Base-by-base conservation (phyloP, 2,888 invertebrate species). In the Agriopis leucophaearia region DNA sequence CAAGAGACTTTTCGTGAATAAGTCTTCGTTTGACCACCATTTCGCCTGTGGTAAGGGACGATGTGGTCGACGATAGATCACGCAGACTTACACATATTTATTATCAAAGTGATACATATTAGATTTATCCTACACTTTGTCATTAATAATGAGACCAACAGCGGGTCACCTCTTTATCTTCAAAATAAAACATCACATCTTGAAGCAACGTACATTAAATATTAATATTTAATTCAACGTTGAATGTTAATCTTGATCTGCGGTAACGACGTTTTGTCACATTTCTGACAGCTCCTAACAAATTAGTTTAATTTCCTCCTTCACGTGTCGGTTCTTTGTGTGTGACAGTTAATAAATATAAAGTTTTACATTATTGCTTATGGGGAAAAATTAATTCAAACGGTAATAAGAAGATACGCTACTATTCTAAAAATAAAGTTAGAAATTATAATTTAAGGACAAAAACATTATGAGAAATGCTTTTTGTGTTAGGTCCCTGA, bases 191-290 rank as follows among this genome's bases (percentile, higher is more conserved):
- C 13, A 42, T 54, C 9, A 27, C 16, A 13, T 12, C 40, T 38
- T 13, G 10, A 38, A 65, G 48, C 50, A 15, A 50, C 50, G 13
- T 56, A 51, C 36, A 55, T 66, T 56, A 66, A 40, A 56, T 61
- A n/a, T 60, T 16, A 50, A 66, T 60, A 66, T 56, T 51, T 56
- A 48, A 66, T 56, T 56, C 60, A 60, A 44, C 9, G 60, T 60
- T 50, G 65, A 36, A 36, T 42, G 51, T 42, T 59, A 54, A 66
- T 65, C 64, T 69, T 63, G 64, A 67, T 63, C 47, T 35, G 47
- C 50, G 59, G 45, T 69, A 73, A 71, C 64, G 64, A 70, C 58
- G 62, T 67, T 70, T 71, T 71, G 73, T 74, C 68, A 69, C 16
- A 12, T 38, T 50, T 55, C 13, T 71, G 71, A 59, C 69, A 68